phyloP scores from a whole-genome alignment of 37 sponge, comb jelly and placozoan species.

The Aplysina aerophoba region DNA sequence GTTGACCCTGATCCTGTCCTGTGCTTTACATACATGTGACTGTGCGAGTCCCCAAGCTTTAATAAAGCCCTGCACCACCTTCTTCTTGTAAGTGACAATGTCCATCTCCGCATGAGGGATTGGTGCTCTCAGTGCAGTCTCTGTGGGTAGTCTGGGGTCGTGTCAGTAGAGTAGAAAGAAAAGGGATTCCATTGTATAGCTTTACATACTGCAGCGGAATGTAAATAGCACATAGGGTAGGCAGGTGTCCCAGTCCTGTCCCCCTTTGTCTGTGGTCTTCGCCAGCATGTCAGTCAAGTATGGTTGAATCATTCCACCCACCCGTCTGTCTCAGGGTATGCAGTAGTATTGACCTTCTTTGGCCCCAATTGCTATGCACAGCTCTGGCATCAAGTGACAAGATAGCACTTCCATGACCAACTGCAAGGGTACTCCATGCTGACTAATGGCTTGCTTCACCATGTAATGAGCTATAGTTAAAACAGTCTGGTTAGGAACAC shows the following conservation, averaged over 20 bases:
- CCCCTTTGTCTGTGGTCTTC: conserved; percentile 36
- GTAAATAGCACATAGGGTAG: conserved; percentile 40
- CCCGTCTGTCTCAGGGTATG: conserved; percentile 56
- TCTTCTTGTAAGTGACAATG: no score
- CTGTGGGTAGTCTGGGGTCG: conserved; percentile 48
- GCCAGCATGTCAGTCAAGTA: conserved; percentile 31
- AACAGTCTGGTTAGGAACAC: no score
- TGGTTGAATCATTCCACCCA: conserved; percentile 48
- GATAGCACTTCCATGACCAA: no score
- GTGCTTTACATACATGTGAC: no score
- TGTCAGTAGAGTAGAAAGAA: conserved; percentile 48
- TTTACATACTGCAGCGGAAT: conserved; percentile 30
- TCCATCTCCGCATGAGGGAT: no score
- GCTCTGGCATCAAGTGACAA: conserved; percentile 31
- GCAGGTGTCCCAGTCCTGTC: conserved; percentile 23
- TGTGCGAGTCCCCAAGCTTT: no score
- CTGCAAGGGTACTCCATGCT: conserved; percentile 53
- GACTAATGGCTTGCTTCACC: conserved; percentile 37
- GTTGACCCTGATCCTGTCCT: no score
- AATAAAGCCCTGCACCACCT: no score
- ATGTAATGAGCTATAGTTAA: conserved; percentile 43
- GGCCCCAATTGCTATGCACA: conserved; percentile 35
- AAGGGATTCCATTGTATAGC: conserved; percentile 39
- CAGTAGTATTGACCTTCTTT: conserved; percentile 55
- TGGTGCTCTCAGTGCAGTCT: conserved; percentile 24